These are phyloP conservation scores for Squalus acanthias DNA, from an alignment of 2,797 vertebrate species.

Conservation along the genomic window DNA sequence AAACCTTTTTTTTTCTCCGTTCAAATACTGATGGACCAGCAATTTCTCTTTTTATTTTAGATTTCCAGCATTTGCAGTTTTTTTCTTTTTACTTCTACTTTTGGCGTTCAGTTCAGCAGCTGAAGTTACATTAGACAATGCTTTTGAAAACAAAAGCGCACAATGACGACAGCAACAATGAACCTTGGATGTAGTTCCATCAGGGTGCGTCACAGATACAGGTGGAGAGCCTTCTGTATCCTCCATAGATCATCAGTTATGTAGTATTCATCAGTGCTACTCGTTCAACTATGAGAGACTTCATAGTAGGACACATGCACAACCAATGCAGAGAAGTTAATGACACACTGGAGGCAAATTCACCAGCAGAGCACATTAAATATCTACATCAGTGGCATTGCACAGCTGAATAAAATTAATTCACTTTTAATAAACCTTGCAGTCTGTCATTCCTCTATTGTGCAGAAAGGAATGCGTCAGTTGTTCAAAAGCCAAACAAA, in stretches of 20 bases:
- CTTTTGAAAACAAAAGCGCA: neutral
- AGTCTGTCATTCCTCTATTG: neutral
- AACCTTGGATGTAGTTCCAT: neutral
- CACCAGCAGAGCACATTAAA: constrained; percentile 14
- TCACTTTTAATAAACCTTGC: constrained; percentile 12
- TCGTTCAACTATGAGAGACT: neutral
- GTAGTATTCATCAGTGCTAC: neutral
- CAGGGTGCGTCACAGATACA: neutral
- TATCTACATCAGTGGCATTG: neutral
- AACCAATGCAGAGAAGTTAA: neutral
- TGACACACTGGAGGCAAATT: constrained; percentile 20
- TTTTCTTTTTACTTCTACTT: neutral
- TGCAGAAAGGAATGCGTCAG: neutral
- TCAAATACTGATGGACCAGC: neutral
- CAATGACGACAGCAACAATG: neutral
- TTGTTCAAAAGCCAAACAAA: constrained; percentile 1
- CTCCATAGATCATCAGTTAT: neutral
- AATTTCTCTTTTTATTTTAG: neutral
- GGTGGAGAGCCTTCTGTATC: neutral
- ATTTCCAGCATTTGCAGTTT: neutral
- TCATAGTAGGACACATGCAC: neutral
- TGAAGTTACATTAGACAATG: neutral
- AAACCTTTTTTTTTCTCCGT: neutral
- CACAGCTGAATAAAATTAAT: neutral
- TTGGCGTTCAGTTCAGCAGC: neutral